phyloP scores from a whole-genome alignment of 2,888 invertebrate genomes.

The Nomada ferruginata region DNA sequence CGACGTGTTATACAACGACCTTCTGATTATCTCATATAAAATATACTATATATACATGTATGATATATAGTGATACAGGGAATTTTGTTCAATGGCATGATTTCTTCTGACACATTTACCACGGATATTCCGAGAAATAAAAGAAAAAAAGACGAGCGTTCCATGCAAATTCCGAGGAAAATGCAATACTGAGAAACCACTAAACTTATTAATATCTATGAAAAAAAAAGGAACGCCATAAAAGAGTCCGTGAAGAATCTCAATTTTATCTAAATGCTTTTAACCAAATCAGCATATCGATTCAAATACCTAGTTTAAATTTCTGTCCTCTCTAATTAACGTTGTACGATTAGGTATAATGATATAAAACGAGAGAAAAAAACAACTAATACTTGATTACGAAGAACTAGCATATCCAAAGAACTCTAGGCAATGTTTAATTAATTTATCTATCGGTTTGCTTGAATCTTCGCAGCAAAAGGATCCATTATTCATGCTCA shows the following conservation, averaged over 20 bases:
- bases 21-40: neutral
- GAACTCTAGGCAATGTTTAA: conserved; percentile 1
- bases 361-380: too few species aligned
- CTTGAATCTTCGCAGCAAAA: neutral
- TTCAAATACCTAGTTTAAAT: too few species aligned
- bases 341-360: too few species aligned
- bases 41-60: neutral
- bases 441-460: conserved; percentile 6
- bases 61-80: neutral
- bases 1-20: neutral
- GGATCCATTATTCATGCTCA: conserved; percentile 33
- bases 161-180: neutral
- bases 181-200: neutral
- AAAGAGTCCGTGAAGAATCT: neutral
- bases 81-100: neutral
- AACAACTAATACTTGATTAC: too few species aligned
- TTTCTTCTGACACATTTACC: neutral
- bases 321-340: too few species aligned
- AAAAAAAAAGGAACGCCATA: neutral
- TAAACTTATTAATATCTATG: neutral
- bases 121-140: neutral
- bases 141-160: neutral
- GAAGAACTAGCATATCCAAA: neutral
- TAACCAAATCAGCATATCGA: neutral
- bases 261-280: neutral